These are phyloP conservation scores for Epirrita christyi DNA, from an alignment of 2,888 invertebrate species.

Conservation along the genomic window DNA sequence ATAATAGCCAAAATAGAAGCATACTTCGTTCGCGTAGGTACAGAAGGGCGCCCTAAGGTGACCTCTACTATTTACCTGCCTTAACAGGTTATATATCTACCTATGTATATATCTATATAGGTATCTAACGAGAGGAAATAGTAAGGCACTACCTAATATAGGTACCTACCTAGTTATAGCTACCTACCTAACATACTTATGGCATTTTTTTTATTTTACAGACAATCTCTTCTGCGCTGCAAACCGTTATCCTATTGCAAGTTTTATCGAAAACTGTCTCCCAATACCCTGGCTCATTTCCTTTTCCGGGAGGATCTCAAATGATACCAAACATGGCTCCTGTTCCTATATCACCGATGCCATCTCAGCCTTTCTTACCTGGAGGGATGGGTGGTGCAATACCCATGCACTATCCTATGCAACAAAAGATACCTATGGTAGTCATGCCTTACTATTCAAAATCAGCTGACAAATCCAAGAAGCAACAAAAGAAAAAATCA, in stretches of 20 bases:
- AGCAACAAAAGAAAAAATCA: slow-evolving; percentile 34
- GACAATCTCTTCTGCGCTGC: slow-evolving; percentile 29
- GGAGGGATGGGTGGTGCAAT: slow-evolving; percentile 22
- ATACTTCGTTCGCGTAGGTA: too few relatives aligned
- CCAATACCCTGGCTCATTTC: slow-evolving; percentile 32
- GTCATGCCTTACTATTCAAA: slow-evolving; percentile 69
- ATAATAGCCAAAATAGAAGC: too few relatives aligned
- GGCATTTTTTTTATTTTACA: slow-evolving; percentile 23
- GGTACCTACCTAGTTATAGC: too few relatives aligned
- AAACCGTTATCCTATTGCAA: slow-evolving; percentile 27
- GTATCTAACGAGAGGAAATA: too few relatives aligned
- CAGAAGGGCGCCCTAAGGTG: too few relatives aligned
- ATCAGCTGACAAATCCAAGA: slow-evolving; percentile 43
- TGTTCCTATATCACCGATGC: slow-evolving; percentile 43
- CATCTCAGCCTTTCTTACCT: slow-evolving; percentile 39
- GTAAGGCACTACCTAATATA: too few relatives aligned
- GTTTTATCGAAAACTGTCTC: slow-evolving; percentile 25
- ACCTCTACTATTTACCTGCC: neutral
- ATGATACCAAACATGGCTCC: slow-evolving; percentile 39
- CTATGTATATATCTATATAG: too few relatives aligned
- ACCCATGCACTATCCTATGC: slow-evolving; percentile 47
- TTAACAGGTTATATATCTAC: too few relatives aligned
- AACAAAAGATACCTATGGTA: slow-evolving; percentile 61
- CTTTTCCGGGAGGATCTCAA: slow-evolving; percentile 22
- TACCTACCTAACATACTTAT: neutral